Conservation (phyloP, 2,113 vertebrate genomes). For the Oreamnos americanus region DNA sequence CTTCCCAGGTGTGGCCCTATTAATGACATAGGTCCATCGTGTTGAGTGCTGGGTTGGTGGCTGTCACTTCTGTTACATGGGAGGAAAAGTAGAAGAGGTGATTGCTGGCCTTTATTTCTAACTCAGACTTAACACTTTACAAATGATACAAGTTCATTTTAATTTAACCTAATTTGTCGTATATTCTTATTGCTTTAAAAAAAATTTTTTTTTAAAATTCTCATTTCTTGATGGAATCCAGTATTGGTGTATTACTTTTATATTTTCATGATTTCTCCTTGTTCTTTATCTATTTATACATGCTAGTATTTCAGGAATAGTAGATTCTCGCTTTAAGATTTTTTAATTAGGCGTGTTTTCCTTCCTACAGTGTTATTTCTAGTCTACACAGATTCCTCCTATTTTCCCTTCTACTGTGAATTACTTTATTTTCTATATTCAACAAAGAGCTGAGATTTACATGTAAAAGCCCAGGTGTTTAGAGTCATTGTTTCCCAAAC, state of each 20-base stretch:
- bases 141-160: background rate
- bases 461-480: constrained; percentile 11
- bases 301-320: constrained; percentile 17
- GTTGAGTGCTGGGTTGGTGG: background rate
- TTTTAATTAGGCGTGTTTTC: background rate
- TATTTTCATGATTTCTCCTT: background rate
- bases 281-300: background rate
- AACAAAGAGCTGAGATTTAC: background rate
- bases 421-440: constrained; percentile 33
- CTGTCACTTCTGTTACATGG: background rate
- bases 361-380: background rate
- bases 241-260: background rate
- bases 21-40: background rate
- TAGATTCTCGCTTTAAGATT: constrained; percentile 1
- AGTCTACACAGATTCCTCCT: background rate
- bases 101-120: background rate
- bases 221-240: constrained; percentile 27
- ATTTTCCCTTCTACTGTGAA: background rate
- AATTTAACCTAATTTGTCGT: background rate
- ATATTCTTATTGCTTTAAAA: no score
- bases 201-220: background rate
- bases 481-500: background rate
- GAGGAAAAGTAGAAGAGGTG: background rate
- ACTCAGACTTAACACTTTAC: background rate
- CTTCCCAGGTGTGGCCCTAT: background rate